phyloP scores from a whole-genome alignment of 1,140 invertebrate species.

The Hypothenemus hampei region DNA sequence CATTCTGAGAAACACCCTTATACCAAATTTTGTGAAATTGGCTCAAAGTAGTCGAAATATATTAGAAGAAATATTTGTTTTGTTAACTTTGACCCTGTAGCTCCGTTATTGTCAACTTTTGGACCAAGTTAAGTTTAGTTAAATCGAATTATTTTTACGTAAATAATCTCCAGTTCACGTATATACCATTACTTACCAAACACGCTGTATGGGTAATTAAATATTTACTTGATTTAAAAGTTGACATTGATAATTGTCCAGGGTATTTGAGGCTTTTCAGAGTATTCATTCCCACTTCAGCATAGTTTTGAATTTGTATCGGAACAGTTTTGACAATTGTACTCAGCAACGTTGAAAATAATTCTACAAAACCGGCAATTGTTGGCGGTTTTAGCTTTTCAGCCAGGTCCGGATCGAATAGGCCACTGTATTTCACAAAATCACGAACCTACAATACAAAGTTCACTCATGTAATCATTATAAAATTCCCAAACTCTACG shows the following conservation, averaged over 20 bases:
- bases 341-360: neutral
- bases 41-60: too few relatives aligned
- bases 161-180: too few relatives aligned
- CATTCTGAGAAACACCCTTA: too few relatives aligned
- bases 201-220: too few relatives aligned
- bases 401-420: constrained; percentile 3
- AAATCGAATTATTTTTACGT: too few relatives aligned
- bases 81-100: too few relatives aligned
- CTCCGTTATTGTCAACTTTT: too few relatives aligned
- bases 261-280: constrained; percentile 1
- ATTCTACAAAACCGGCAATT: neutral
- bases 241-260: neutral
- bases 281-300: neutral
- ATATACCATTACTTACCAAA: too few relatives aligned
- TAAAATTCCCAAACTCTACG: neutral
- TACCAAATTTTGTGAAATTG: too few relatives aligned
- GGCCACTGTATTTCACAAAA: constrained; percentile 4
- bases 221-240: constrained; percentile 5
- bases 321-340: neutral
- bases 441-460: neutral
- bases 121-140: too few relatives aligned
- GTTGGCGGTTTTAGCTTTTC: neutral
- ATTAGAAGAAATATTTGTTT: too few relatives aligned
- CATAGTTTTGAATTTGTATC: constrained; percentile 6
- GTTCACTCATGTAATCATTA: neutral